These are phyloP conservation scores for Astreopora myriophthalma DNA, from an alignment of 64 coral and sea anemone genomes.

Conservation along the genomic window DNA sequence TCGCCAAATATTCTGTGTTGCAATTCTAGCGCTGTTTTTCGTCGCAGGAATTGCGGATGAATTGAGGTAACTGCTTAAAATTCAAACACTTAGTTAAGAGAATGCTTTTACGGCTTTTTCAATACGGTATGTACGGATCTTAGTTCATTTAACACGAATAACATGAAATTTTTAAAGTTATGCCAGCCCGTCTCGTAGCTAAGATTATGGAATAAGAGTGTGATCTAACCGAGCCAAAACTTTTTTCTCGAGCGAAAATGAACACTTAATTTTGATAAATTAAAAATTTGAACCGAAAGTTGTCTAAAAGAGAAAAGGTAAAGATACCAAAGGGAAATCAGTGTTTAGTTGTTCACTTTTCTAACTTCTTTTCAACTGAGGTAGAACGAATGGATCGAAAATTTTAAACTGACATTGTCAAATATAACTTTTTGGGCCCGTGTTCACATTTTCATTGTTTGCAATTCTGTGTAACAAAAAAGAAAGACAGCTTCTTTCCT, in stretches of 20 bases:
- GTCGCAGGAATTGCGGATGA: background rate
- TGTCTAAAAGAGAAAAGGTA: too few species aligned
- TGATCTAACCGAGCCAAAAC: too few species aligned
- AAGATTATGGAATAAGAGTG: too few species aligned
- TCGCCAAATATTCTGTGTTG: background rate
- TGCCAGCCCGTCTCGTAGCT: too few species aligned
- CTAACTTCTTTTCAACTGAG: too few species aligned
- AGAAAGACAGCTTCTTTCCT: background rate
- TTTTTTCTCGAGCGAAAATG: too few species aligned
- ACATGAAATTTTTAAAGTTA: too few species aligned
- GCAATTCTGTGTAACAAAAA: background rate
- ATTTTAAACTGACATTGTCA: background rate
- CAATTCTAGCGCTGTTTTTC: background rate
- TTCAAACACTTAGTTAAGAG: background rate
- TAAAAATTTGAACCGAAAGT: too few species aligned
- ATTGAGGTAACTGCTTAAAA: background rate
- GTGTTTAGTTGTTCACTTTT: too few species aligned
- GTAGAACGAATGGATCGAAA: too few species aligned
- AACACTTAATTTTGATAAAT: too few species aligned
- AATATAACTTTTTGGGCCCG: background rate
- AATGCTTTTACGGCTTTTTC: background rate
- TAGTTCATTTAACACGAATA: background rate
- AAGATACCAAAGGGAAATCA: too few species aligned
- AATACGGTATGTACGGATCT: background rate
- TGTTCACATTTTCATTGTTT: background rate